Conservation (phyloP, 2,113 vertebrate species). For the Entelurus aequoreus region DNA sequence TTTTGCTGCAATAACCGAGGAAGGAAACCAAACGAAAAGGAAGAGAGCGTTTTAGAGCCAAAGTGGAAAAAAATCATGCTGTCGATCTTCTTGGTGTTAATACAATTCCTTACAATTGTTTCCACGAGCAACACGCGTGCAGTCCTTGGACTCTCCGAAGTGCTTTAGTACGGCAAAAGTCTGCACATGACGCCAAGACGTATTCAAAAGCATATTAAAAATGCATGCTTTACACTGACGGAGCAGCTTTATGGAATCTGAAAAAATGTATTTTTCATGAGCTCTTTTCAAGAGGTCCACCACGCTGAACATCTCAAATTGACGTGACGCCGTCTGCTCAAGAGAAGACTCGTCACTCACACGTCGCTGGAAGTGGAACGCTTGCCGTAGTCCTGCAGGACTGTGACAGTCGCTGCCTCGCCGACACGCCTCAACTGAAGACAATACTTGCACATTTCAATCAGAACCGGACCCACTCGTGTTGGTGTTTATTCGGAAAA, state of each 20-base stretch:
- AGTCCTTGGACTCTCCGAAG: no score
- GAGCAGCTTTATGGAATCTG: neutral
- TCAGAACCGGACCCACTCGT: no score
- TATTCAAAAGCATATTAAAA: neutral
- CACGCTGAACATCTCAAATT: neutral
- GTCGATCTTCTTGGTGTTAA: conserved; percentile 9
- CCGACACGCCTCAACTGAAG: neutral
- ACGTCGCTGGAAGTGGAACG: neutral
- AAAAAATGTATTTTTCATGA: neutral
- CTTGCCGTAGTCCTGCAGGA: neutral
- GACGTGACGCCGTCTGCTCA: neutral
- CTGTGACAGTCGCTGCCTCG: neutral
- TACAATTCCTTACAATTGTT: neutral
- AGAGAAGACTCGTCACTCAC: conserved; percentile 1
- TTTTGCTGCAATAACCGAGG: conserved; percentile 16
- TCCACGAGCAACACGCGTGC: no score
- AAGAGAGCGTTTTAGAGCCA: conserved; percentile 3
- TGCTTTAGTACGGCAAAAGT: neutral
- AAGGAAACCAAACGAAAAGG: neutral
- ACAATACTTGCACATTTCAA: no score
- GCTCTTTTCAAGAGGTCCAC: neutral
- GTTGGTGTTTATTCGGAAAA: no score
- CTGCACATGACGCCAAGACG: neutral
- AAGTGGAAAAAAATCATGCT: conserved; percentile 16
- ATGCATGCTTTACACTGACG: neutral